phyloP scores from a whole-genome alignment of 2,113 vertebrate species.

The Galeopterus variegatus region DNA sequence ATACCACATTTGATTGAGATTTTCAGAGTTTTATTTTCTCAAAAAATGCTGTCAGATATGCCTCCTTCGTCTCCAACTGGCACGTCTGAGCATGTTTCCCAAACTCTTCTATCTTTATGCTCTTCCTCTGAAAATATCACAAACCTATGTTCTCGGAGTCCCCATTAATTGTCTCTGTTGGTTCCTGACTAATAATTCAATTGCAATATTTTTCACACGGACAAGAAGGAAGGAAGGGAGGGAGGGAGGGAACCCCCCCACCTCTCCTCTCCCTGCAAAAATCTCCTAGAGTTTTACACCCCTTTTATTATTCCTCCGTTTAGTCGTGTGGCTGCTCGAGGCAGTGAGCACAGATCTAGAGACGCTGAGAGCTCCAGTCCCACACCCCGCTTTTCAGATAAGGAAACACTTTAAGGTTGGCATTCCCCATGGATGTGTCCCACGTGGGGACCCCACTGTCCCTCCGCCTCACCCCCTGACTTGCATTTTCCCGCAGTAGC shows the following conservation, averaged over 20 bases:
- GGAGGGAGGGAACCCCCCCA: rapidly evolving
- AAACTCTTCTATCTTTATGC: neutral
- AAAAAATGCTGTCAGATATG: slow-evolving; percentile 7
- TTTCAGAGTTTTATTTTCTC: slow-evolving; percentile 36
- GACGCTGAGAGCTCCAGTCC: neutral
- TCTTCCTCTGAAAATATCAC: neutral
- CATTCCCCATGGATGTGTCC: rapidly evolving
- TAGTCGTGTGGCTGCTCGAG: neutral
- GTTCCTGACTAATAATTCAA: neutral
- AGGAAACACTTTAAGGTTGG: neutral
- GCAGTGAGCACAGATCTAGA: neutral
- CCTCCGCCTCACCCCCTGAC: neutral
- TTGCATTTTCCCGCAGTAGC: neutral
- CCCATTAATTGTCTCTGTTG: neutral
- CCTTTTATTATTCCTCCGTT: neutral
- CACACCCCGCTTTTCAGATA: neutral
- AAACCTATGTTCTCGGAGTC: neutral
- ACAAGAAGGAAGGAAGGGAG: neutral
- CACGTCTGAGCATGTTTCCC: neutral
- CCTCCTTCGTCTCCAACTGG: neutral
- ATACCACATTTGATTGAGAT: neutral
- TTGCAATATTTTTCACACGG: neutral
- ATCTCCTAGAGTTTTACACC: neutral
- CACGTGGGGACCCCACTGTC: rapidly evolving
- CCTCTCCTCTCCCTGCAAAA: neutral